Conservation (phyloP, 2,888 invertebrate species). For the Lypha dubia region DNA sequence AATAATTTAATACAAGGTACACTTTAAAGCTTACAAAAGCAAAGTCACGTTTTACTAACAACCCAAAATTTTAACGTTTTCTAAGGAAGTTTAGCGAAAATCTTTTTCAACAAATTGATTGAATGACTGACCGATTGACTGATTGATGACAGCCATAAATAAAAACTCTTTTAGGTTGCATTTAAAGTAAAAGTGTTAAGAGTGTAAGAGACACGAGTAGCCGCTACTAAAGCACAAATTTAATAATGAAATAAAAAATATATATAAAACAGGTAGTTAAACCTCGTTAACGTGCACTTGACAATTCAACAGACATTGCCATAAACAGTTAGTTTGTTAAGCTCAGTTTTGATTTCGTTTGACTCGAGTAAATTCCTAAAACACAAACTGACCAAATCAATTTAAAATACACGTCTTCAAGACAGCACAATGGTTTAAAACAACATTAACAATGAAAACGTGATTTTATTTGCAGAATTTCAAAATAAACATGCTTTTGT, state of each 20-base stretch:
- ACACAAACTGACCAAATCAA: conserved; percentile 3
- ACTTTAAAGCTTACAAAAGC: not conserved
- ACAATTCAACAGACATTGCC: conserved; percentile 64
- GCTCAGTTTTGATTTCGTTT: conserved; percentile 25
- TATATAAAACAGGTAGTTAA: conserved; percentile 39
- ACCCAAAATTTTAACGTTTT: conserved; percentile 55
- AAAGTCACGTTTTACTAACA: conserved; percentile 54
- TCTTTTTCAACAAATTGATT: conserved; percentile 44
- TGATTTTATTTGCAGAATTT: conserved; percentile 61
- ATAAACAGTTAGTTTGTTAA: conserved; percentile 34
- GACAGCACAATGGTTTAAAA: conserved; percentile 16
- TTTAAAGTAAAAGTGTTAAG: conserved; percentile 64
- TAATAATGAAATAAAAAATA: no score
- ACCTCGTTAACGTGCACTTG: conserved; percentile 41
- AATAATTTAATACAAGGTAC: no score
- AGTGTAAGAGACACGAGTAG: conserved; percentile 4
- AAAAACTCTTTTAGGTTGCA: not conserved
- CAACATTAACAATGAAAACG: conserved; percentile 49
- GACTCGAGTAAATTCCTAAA: conserved; percentile 35
- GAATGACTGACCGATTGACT: conserved; percentile 8
- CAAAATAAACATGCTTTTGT: conserved; percentile 53
- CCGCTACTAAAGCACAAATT: no score
- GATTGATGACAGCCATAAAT: conserved; percentile 7
- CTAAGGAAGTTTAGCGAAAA: conserved; percentile 55
- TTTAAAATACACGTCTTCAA: not conserved